Conservation (phyloP, 2,888 invertebrate genomes). For the Syrphus vitripennis region DNA sequence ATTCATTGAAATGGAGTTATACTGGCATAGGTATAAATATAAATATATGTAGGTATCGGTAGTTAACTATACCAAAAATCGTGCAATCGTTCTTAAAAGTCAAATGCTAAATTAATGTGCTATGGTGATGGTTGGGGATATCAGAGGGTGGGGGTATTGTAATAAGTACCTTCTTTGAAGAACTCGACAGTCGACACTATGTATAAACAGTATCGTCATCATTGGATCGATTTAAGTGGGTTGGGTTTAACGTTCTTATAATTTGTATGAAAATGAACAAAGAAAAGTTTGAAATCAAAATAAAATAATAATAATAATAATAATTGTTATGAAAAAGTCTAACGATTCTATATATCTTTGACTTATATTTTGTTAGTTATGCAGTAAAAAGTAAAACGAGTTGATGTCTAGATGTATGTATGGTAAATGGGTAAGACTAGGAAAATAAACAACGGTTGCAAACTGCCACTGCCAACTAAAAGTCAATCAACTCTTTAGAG, state of each 20-base stretch:
- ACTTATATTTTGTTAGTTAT: conserved; percentile 17
- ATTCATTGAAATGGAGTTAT: conserved; percentile 59
- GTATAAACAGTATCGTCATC: conserved; percentile 46
- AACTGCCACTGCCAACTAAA: conserved; percentile 45
- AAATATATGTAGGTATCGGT: not conserved
- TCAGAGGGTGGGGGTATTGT: not conserved
- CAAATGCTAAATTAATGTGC: conserved; percentile 16
- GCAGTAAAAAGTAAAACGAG: conserved; percentile 36
- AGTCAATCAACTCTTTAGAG: conserved; percentile 55
- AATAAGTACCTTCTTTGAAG: conserved; percentile 55
- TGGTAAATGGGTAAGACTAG: not conserved
- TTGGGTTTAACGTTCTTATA: conserved; percentile 67
- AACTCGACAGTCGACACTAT: conserved; percentile 48
- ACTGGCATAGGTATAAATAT: conserved; percentile 5
- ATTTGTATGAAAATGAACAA: conserved; percentile 68
- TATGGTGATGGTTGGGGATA: not conserved
- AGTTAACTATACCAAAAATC: conserved; percentile 47
- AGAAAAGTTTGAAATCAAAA: conserved; percentile 66
- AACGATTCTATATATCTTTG: conserved; percentile 60
- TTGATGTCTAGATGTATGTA: not conserved
- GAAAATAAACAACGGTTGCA: conserved; percentile 4
- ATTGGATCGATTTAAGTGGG: conserved; percentile 67
- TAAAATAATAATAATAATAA: conserved; percentile 34
- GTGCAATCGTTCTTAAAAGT: conserved; percentile 61
- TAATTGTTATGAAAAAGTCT: conserved; percentile 51